Evolutionary conservation across 2,888 invertebrate genomes (phyloP).

Genomic region (Hartigia nigra): DNA sequence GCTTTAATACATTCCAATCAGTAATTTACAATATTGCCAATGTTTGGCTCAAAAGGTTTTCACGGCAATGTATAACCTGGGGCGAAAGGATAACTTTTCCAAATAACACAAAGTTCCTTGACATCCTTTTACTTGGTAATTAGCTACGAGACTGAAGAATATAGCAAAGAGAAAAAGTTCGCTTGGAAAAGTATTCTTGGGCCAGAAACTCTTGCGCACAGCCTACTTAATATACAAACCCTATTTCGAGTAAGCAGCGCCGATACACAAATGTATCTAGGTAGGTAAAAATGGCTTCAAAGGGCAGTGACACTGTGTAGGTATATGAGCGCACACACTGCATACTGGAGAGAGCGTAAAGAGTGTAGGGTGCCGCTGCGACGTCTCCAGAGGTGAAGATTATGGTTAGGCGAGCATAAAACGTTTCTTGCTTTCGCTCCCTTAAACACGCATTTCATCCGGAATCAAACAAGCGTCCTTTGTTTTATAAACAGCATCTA

Average conservation of each 20-base stretch:
- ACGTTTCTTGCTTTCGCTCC: conserved; percentile 32
- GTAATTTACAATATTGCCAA: neutral
- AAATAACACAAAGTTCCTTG: neutral
- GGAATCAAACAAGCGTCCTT: conserved; percentile 35
- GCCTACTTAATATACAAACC: neutral
- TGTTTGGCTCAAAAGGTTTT: neutral
- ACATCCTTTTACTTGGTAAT: neutral
- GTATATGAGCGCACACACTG: neutral
- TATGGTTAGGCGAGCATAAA: conserved; percentile 18
- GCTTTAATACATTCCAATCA: too few relatives aligned
- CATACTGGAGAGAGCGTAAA: neutral
- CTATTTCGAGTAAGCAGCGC: neutral
- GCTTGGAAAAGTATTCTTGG: neutral
- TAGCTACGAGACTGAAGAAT: neutral
- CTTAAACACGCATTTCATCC: conserved; percentile 26
- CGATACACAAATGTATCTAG: neutral
- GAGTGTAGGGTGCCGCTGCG: neutral
- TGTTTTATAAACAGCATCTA: conserved; percentile 43
- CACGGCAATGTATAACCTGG: neutral
- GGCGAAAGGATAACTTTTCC: neutral
- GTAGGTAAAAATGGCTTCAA: neutral
- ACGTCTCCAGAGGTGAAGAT: conserved; percentile 10
- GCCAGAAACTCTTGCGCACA: neutral
- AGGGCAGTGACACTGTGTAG: neutral
- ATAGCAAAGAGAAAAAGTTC: neutral